These are phyloP conservation scores for Cotesia chilonis DNA, from an alignment of 1,140 invertebrate genomes.

Conservation along the genomic window DNA sequence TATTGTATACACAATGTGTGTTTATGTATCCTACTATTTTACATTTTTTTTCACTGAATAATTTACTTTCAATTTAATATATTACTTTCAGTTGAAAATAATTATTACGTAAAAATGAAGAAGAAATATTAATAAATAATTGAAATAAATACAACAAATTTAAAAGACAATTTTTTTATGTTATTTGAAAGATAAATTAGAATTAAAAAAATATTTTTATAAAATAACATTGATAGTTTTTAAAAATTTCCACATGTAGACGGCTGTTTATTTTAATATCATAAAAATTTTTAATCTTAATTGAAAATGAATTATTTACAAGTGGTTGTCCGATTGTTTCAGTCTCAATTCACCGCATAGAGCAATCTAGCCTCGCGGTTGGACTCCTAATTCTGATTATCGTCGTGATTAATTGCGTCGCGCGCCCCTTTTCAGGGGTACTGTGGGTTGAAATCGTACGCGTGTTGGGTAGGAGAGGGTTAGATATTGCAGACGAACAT, in stretches of 20 bases:
- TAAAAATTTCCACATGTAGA: too few relatives aligned
- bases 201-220: too few relatives aligned
- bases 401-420: constrained; percentile 37
- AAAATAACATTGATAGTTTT: too few relatives aligned
- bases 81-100: too few relatives aligned
- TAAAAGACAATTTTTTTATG: too few relatives aligned
- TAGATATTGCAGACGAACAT: neutral
- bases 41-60: neutral
- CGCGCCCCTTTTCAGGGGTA: neutral
- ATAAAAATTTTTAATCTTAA: neutral
- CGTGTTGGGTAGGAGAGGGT: constrained; percentile 1
- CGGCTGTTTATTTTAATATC: too few relatives aligned
- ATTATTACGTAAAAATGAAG: too few relatives aligned
- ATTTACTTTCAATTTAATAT: too few relatives aligned
- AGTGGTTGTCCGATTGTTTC: constrained; percentile 27
- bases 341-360: constrained; percentile 25
- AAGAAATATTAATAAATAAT: too few relatives aligned
- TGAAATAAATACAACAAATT: too few relatives aligned
- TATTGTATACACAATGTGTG: neutral
- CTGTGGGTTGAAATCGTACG: neutral
- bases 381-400: constrained; percentile 37
- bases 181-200: too few relatives aligned
- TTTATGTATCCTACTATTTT: constrained; percentile 1
- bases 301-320: constrained; percentile 34
- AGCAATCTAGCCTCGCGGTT: constrained; percentile 35